These are phyloP conservation scores for Lathamus discolor DNA, from an alignment of 2,113 vertebrate species.

Conservation along the genomic window DNA sequence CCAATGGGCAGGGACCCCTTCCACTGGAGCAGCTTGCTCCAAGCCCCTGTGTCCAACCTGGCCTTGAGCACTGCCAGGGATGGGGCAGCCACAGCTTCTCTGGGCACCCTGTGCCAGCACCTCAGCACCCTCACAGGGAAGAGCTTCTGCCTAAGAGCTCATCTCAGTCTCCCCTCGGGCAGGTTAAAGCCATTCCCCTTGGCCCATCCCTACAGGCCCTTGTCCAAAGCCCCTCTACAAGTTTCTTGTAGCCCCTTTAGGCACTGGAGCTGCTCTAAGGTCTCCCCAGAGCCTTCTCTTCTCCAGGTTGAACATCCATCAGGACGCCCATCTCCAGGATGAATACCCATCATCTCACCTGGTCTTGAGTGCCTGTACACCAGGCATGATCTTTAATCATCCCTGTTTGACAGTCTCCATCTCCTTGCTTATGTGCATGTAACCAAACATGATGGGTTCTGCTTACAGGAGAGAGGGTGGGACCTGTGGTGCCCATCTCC, in stretches of 20 bases:
- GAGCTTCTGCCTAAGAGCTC: too few species aligned
- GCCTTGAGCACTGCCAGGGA: neutral
- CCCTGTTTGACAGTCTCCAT: too few species aligned
- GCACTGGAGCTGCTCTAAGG: neutral
- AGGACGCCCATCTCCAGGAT: neutral
- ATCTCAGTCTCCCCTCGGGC: neutral
- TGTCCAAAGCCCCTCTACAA: neutral
- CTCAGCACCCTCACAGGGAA: too few species aligned
- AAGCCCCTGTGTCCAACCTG: neutral
- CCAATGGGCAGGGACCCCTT: rapidly evolving
- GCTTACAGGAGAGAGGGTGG: neutral
- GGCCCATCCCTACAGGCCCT: neutral
- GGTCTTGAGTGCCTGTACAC: neutral
- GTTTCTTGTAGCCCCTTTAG: neutral
- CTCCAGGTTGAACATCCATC: neutral
- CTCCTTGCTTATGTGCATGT: neutral
- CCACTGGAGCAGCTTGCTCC: neutral
- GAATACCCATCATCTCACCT: neutral
- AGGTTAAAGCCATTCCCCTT: neutral
- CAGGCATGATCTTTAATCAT: neutral
- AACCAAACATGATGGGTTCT: neutral
- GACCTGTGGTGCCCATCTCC: rapidly evolving
- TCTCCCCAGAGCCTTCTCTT: neutral
- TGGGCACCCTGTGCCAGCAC: too few species aligned
- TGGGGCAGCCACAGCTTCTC: too few species aligned